Evolutionary conservation across 2,797 vertebrate genomes (phyloP), one percentile per base, ranked within the genome.

Genomic region (Masticophis lateralis): DNA sequence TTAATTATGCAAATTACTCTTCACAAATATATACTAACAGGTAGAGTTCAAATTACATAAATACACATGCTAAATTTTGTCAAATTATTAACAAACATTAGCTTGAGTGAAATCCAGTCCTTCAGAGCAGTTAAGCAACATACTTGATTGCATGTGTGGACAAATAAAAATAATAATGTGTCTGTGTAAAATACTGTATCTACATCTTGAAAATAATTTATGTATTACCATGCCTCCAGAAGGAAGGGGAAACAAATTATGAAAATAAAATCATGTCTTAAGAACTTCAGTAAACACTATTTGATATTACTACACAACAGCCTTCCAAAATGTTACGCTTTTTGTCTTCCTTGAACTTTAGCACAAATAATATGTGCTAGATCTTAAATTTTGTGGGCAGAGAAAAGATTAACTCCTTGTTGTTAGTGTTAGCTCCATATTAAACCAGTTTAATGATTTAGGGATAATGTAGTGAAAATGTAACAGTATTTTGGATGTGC

Each of bases 1-100:
- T 97, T 96, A 97, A 98, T 97, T 94, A 95, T 94, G 96, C 91
- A 94, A 94, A 96, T 96, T 96, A 95, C 92, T 95, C 94, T 95
- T 95, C 93, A 88, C 0, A 1, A 95, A 92, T 89, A 83, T 94
- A 86, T 93, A 94, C 83, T 94, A 96, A 97, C 96, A 96, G 95
- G 95, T 94, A 90, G 94, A 86, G 92, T 96, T 93, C 93, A 94
- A 95, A 95, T 89, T 55, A 63, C 86, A 83, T 32, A 59, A 53
- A 60, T 53, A 47, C 55, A 88, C 61, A 55, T 90, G 25, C 74
- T 79, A 88, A 59, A 53, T 18, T 88, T 79, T 61, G 22, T 61
- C n/a, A 91, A 28, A 79, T 55, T 18, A 12, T 56, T 93, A 61
- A 53, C 47, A 91, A 93, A 27, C 47, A 22, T 79, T 87, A 59